Base-by-base conservation (phyloP, 2,797 vertebrate species). In the Psittacula derbiana region DNA sequence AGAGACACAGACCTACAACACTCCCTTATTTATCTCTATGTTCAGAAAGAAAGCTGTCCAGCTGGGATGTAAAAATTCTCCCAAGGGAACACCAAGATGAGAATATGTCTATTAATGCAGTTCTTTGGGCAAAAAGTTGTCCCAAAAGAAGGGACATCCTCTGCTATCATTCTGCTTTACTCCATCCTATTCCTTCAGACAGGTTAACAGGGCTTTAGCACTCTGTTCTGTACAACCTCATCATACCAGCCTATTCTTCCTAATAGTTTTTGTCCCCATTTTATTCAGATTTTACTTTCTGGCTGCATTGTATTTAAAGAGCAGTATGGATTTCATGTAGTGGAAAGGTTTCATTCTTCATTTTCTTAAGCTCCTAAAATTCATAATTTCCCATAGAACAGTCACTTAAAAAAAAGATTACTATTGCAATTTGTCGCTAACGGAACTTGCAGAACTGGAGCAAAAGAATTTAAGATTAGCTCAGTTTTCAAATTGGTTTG, bases 401-500 rank as follows among this genome's bases (percentile, higher is more conserved):
- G 72, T 76, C 65, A 53, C 55, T 84, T 67, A 11, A 76, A 92
- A 58, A 92, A 55, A 58, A 80, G 84, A 92, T 41, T 19, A 52
- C 66, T 33, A 55, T 33, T 50, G 47, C 47, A 57, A 47, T 47
- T 75, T 55, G 49, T 76, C 8, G 6, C 57, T 86, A 80, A 57
- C 43, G 1, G 69, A 72, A 91, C 57, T 60, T 27, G 36, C 43
- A 76, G 69, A 92, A 88, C 30, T 27, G 11, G 5, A 87, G 82
- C 47, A 81, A 66, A 86, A 84, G 83, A 78, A 85, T 86, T 88
- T 84, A 86, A 95, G 85, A 91, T 82, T 66, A 91, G 86, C 64
- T 75, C 83, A 33, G 50, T 82, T 91, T 86, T 80, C 92, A 95
- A 93, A 97, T 88, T 19, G 93, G 80, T 66, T 44, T 70, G 66